Evolutionary conservation across 2,888 invertebrate species (phyloP).

Genomic region (Crocallis elinguaria): DNA sequence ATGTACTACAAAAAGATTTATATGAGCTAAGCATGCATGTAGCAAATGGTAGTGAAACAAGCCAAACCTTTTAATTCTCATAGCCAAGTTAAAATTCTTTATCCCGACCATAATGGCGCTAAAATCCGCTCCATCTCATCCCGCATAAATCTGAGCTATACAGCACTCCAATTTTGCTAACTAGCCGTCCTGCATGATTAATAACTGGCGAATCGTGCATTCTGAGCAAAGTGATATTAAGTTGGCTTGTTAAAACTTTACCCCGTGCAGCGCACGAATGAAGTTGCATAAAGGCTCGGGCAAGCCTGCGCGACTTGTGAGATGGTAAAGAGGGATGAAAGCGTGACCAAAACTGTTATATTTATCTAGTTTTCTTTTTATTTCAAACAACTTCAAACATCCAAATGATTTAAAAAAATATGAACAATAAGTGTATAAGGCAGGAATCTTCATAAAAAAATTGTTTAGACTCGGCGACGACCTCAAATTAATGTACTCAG

Average conservation of each 20-base stretch:
- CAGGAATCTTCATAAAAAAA: no score
- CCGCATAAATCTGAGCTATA: slow-evolving; percentile 58
- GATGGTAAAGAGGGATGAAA: not conserved
- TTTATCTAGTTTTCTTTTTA: not conserved
- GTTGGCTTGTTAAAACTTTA: slow-evolving; percentile 85
- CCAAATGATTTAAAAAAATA: no score
- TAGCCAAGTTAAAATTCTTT: slow-evolving; percentile 32
- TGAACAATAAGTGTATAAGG: no score
- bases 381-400: no score
- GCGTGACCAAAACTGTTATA: not conserved
- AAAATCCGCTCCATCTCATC: slow-evolving; percentile 40
- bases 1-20: not conserved
- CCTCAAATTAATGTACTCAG: no score
- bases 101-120: slow-evolving; percentile 31
- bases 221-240: slow-evolving; percentile 82
- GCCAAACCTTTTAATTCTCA: slow-evolving; percentile 21
- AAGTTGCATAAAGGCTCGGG: slow-evolving; percentile 57
- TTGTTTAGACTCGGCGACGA: no score
- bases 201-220: slow-evolving; percentile 81
- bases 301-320: slow-evolving; percentile 1
- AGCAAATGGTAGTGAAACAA: slow-evolving; percentile 12
- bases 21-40: not conserved
- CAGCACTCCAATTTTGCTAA: slow-evolving; percentile 75
- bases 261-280: slow-evolving; percentile 68
- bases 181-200: slow-evolving; percentile 82